These are phyloP conservation scores for Adelphocoris suturalis DNA, from an alignment of 2,888 invertebrate genomes.

Conservation along the genomic window DNA sequence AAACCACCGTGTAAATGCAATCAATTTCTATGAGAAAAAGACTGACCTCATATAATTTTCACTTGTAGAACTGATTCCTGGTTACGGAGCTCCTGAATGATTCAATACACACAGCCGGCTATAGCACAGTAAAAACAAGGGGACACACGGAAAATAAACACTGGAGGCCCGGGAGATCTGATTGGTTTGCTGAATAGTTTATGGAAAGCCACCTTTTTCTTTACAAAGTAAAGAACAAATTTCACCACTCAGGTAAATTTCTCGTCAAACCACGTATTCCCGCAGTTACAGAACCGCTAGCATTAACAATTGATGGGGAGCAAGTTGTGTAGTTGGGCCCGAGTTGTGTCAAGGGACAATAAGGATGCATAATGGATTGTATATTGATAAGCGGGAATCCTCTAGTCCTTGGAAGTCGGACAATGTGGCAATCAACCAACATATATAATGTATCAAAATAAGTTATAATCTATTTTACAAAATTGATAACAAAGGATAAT, in stretches of 20 bases:
- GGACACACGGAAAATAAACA: background rate
- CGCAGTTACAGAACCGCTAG: background rate
- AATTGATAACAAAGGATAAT: no score
- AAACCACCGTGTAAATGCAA: background rate
- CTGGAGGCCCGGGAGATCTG: background rate
- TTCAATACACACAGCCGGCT: background rate
- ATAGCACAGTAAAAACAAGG: background rate
- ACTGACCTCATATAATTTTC: conserved; percentile 2
- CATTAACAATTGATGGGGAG: conserved; percentile 14
- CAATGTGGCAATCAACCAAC: no score
- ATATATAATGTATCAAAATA: no score
- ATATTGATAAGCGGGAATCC: conserved; percentile 2
- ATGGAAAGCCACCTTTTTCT: background rate
- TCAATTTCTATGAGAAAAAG: conserved; percentile 5
- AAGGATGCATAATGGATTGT: background rate
- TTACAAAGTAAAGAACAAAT: background rate
- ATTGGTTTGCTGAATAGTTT: background rate
- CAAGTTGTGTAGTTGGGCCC: conserved; percentile 22
- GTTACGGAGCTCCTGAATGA: background rate
- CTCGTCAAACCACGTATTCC: background rate
- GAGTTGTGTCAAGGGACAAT: background rate
- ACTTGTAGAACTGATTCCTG: conserved; percentile 20
- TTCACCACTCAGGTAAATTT: background rate
- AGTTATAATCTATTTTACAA: no score
- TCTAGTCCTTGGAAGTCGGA: no score